These are phyloP conservation scores for Bos indicus DNA, from an alignment of 2,113 vertebrate genomes.

Conservation along the genomic window DNA sequence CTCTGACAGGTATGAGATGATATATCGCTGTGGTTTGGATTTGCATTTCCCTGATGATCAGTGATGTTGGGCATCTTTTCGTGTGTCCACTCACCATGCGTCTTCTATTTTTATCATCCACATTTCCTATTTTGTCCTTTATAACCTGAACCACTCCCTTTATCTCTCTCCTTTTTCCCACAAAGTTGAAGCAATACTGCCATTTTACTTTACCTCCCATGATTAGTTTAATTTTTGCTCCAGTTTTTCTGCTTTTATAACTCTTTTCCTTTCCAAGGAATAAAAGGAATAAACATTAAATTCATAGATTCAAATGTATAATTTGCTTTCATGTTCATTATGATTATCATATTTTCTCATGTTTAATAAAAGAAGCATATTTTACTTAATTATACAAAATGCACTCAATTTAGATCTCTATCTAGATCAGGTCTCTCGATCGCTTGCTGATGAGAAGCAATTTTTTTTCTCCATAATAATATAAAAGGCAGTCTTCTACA, in stretches of 20 bases:
- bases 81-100: fast-evolving
- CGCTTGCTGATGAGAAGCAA: neutral
- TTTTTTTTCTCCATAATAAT: neutral
- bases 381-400: neutral
- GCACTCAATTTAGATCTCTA: neutral
- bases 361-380: neutral
- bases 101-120: neutral
- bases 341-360: neutral
- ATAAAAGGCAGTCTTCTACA: neutral
- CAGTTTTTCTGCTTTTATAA: neutral
- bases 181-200: neutral
- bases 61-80: neutral
- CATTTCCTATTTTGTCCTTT: neutral
- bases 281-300: neutral
- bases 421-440: neutral
- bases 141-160: neutral
- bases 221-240: neutral
- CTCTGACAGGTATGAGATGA: neutral
- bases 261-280: neutral
- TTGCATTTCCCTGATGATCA: neutral
- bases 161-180: neutral
- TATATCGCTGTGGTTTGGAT: neutral
- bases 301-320: neutral
- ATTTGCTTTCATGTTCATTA: neutral
- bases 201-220: neutral